Conservation (phyloP, 2,113 vertebrate genomes). For the Lethenteron reissneri region DNA sequence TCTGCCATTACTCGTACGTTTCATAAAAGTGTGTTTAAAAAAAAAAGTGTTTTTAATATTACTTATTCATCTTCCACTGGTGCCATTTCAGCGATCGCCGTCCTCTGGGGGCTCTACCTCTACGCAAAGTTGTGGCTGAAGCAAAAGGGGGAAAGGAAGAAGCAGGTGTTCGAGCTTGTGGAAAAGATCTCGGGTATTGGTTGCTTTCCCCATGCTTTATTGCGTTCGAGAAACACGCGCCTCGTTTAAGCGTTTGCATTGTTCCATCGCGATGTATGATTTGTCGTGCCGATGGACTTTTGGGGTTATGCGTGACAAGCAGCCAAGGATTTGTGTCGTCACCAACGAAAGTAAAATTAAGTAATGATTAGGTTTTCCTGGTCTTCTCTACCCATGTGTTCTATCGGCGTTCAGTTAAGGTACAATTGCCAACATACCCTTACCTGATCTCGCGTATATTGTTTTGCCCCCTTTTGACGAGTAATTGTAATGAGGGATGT, state of each 20-base stretch:
- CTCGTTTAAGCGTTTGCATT: no score
- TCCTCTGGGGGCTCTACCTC: slow-evolving; percentile 2
- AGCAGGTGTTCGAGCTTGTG: slow-evolving; percentile 4
- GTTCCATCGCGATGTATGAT: no score
- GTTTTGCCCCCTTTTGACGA: no score
- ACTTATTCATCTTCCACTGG: background rate
- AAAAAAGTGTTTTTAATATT: no score
- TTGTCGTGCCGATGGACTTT: background rate
- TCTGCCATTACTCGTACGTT: no score
- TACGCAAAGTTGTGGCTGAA: background rate
- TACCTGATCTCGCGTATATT: no score
- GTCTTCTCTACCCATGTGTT: background rate
- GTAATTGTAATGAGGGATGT: no score
- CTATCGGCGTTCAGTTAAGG: background rate
- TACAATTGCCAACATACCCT: background rate
- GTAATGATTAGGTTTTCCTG: background rate
- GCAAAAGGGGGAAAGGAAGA: background rate
- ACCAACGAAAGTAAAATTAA: background rate
- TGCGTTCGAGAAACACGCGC: background rate
- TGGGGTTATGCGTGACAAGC: background rate
- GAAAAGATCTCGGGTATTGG: background rate
- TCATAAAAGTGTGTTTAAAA: no score
- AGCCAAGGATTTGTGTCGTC: background rate
- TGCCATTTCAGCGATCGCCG: background rate
- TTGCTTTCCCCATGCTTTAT: background rate